Evolutionary conservation across 2,113 vertebrate genomes (phyloP).

Genomic region (Suricata suricatta): DNA sequence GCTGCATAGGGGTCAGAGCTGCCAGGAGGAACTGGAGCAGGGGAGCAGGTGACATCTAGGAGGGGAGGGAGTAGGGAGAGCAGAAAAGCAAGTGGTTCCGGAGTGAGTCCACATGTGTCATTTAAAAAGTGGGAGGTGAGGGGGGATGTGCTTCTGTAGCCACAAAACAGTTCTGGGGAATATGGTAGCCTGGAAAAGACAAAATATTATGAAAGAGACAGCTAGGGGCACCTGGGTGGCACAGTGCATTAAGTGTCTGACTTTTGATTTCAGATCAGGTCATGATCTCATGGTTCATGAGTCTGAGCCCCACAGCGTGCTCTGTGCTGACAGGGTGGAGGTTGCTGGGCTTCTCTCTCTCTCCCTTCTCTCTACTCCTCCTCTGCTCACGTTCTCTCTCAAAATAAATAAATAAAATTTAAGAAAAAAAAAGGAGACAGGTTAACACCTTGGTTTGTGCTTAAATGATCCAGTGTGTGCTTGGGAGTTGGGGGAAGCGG

Average conservation of each 20-base stretch:
- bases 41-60: neutral
- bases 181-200: neutral
- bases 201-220: neutral
- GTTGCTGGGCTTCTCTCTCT: too few relatives aligned
- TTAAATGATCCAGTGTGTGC: neutral
- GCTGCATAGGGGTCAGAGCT: neutral
- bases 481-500: accelerated
- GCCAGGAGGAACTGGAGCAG: neutral
- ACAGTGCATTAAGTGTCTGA: too few relatives aligned
- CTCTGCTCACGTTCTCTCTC: too few relatives aligned
- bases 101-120: neutral
- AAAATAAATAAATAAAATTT: too few relatives aligned
- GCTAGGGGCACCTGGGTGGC: neutral
- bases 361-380: too few relatives aligned
- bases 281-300: too few relatives aligned
- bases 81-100: neutral
- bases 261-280: too few relatives aligned
- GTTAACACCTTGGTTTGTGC: neutral
- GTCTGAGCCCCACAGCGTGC: too few relatives aligned
- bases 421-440: neutral
- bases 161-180: neutral
- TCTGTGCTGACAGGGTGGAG: too few relatives aligned
- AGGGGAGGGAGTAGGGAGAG: neutral
- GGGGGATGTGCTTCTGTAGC: neutral
- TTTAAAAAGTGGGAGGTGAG: neutral